Conservation (phyloP, 2,888 invertebrate species). For the Eilema griseolum region DNA sequence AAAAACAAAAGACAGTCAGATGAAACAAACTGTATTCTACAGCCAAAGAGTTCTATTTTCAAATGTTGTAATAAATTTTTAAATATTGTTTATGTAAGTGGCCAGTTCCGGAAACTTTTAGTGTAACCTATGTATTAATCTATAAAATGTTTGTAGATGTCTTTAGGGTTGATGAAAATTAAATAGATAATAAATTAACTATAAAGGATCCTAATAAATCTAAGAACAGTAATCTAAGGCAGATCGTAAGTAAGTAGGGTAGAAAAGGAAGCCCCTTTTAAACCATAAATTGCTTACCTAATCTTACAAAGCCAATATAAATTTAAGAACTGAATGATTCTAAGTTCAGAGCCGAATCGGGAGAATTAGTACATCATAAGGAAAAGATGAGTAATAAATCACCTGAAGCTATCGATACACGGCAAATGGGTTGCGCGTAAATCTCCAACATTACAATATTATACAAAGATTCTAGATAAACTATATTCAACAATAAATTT, state of each 20-base stretch:
- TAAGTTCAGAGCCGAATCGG: constrained; percentile 47
- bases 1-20: too few relatives aligned
- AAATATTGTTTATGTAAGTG: too few relatives aligned
- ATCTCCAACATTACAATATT: constrained; percentile 52
- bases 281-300: background rate
- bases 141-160: background rate
- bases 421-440: constrained; percentile 68
- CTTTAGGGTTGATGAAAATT: background rate
- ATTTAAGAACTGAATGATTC: background rate
- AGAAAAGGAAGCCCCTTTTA: background rate
- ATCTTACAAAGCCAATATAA: background rate
- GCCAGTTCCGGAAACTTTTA: too few relatives aligned
- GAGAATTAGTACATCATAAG: constrained; percentile 62
- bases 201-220: background rate
- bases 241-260: background rate
- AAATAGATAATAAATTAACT: background rate
- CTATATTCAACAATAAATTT: constrained; percentile 31
- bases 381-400: constrained; percentile 75
- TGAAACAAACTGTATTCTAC: too few relatives aligned
- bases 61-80: too few relatives aligned
- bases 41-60: too few relatives aligned
- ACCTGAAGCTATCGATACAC: constrained; percentile 69
- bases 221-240: background rate
- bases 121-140: too few relatives aligned
- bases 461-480: constrained; percentile 42